Evolutionary conservation across 2,113 vertebrate genomes (phyloP), one percentile per base, ranked within the genome.

Genomic region (Perognathus longimembris): DNA sequence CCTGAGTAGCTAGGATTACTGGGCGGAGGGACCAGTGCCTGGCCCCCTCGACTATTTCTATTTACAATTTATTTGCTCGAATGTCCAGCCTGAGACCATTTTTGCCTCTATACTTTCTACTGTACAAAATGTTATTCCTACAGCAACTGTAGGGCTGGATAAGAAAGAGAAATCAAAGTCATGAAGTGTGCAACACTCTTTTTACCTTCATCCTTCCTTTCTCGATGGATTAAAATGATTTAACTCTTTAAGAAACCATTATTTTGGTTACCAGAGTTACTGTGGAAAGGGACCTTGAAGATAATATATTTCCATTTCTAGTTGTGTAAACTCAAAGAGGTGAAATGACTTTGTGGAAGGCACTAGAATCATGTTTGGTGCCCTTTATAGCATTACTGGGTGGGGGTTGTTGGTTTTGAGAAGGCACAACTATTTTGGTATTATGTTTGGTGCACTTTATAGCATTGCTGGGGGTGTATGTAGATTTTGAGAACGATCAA

Each of bases 311-410:
- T 88, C n/a, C 57, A 67, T n/a, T 90, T 95, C 7, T 34, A 80
- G 17, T 78, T 61, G 32, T 83, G 9, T 80, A 40, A 85, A 79
- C 4, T 18, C 32, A 71, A 28, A 77, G 28, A 93, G 18, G 22
- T 76, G 38, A 71, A 81, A 26, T 18, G 63, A 91, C 63, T 90
- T 82, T 87, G 38, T 79, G 45, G 75, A 94, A 93, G n/a, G 6
- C 66, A 66, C 26, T 45, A 94, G 74, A 85, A 92, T 12, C 82
- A 24, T 61, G 32, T 57, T 24, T 7, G 15, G 28, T 20, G 18
- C 1, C 81, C 45, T 84, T 90, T 67, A 45, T 0, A 64, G 20
- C 73, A 87, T 85, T 42, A 14, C 34, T 45, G 45, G 45, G 45
- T 45, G 45, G 45, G 84, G 50, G 7, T 78, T 73, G 8, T 64